phyloP scores from a whole-genome alignment of 2,888 invertebrate genomes.

The Catocala sponsa region DNA sequence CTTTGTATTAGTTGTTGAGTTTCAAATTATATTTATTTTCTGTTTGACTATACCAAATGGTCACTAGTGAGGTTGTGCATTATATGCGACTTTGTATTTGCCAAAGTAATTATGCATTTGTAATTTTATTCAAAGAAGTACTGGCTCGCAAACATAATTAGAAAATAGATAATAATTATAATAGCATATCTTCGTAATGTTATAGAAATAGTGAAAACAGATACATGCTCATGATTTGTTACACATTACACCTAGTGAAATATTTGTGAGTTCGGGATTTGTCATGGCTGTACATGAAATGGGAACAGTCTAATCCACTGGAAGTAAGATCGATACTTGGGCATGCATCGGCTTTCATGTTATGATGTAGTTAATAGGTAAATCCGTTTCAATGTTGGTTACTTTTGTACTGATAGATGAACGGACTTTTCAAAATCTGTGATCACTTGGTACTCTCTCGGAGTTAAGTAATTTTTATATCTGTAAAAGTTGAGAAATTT shows the following conservation, averaged over 20 bases:
- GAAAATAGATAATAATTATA: slow-evolving; percentile 61
- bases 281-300: slow-evolving; percentile 42
- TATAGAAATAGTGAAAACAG: slow-evolving; percentile 69
- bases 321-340: slow-evolving; percentile 54
- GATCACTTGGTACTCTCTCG: slow-evolving; percentile 88
- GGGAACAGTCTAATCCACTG: slow-evolving; percentile 33
- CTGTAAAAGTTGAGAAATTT: slow-evolving; percentile 66
- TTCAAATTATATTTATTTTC: slow-evolving; percentile 67
- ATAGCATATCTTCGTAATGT: slow-evolving; percentile 74
- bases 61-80: slow-evolving; percentile 64
- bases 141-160: slow-evolving; percentile 71
- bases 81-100: slow-evolving; percentile 66
- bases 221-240: slow-evolving; percentile 72
- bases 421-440: slow-evolving; percentile 85
- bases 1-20: slow-evolving; percentile 60
- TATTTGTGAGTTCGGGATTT: slow-evolving; percentile 18
- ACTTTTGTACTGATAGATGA: slow-evolving; percentile 79
- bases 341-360: slow-evolving; percentile 78
- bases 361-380: slow-evolving; percentile 70
- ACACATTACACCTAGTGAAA: slow-evolving; percentile 19
- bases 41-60: slow-evolving; percentile 55
- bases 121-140: slow-evolving; percentile 70
- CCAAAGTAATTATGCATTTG: slow-evolving; percentile 84
- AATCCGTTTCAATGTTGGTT: slow-evolving; percentile 80
- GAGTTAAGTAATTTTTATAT: slow-evolving; percentile 83